These are phyloP conservation scores for Protomyctophum bolini DNA, from an alignment of 2,113 vertebrate species.

Conservation along the genomic window DNA sequence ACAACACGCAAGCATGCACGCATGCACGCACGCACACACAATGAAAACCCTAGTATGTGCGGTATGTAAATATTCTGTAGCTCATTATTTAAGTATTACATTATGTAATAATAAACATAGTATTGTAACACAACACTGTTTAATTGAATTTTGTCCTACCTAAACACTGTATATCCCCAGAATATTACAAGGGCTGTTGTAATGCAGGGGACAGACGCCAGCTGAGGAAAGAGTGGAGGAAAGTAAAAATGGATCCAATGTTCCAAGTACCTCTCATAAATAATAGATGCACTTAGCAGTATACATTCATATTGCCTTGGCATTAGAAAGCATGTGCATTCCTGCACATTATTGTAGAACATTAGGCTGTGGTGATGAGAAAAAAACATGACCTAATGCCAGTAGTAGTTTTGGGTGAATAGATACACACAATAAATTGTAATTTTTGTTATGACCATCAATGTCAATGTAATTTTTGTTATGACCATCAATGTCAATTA, in stretches of 20 bases:
- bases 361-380: slow-evolving; percentile 28
- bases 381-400: slow-evolving; percentile 1
- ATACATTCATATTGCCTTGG: slow-evolving; percentile 65
- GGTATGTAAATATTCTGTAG: slow-evolving; percentile 30
- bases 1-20: not conserved
- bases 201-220: slow-evolving; percentile 17
- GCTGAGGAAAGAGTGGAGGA: slow-evolving; percentile 48
- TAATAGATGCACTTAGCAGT: slow-evolving; percentile 65
- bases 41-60: not conserved
- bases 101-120: too few relatives aligned
- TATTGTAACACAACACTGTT: too few relatives aligned
- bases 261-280: slow-evolving; percentile 64
- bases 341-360: slow-evolving; percentile 50
- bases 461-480: too few relatives aligned
- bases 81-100: too few relatives aligned
- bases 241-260: slow-evolving; percentile 74
- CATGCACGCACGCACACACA: not conserved
- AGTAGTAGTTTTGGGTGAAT: not conserved
- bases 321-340: slow-evolving; percentile 62
- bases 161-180: not conserved
- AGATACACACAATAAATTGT: not conserved
- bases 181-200: slow-evolving; percentile 33
- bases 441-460: too few relatives aligned
- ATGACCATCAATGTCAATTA: not conserved
- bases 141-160: too few relatives aligned